Percentiles rank a stretch among this genome's conserved stretches.
Evolutionary conservation across 2,888 invertebrate genomes (phyloP).

Genomic region (Acronicta aceris): DNA sequence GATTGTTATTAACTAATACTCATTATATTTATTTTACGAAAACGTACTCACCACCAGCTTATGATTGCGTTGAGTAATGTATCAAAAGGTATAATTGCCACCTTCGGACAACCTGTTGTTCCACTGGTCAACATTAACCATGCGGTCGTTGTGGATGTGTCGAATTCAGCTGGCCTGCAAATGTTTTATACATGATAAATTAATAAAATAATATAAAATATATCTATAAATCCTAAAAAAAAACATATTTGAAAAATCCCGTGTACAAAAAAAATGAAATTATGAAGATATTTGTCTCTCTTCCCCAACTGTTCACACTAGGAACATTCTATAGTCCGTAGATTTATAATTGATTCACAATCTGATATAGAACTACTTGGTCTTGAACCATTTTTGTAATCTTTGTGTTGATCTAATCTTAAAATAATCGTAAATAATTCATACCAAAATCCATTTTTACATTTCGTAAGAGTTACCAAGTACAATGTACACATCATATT

Average conservation of each 20-base stretch:
- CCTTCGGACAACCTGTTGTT: constrained; percentile 71
- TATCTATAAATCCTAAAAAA: too few species aligned
- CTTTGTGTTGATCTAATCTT: background rate
- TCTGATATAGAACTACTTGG: background rate
- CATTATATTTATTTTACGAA: too few species aligned
- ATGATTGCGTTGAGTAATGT: constrained; percentile 61
- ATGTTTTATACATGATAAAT: constrained; percentile 17
- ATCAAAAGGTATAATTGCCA: constrained; percentile 64
- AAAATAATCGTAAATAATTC: background rate
- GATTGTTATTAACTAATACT: too few species aligned
- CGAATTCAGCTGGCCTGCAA: constrained; percentile 67
- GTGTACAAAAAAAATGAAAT: too few species aligned
- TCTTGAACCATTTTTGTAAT: background rate
- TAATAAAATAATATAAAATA: too few species aligned
- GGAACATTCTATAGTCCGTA: background rate
- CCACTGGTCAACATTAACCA: constrained; percentile 74
- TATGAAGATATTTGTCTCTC: background rate
- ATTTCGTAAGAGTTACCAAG: background rate
- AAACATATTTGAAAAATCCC: too few species aligned
- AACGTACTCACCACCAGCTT: constrained; percentile 66
- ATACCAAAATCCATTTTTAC: background rate
- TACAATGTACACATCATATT: background rate
- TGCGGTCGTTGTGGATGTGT: constrained; percentile 61
- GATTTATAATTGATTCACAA: background rate
- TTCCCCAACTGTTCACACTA: background rate